Evolutionary conservation across 2,113 vertebrate species (phyloP).

Genomic region (Okapia johnstoni): DNA sequence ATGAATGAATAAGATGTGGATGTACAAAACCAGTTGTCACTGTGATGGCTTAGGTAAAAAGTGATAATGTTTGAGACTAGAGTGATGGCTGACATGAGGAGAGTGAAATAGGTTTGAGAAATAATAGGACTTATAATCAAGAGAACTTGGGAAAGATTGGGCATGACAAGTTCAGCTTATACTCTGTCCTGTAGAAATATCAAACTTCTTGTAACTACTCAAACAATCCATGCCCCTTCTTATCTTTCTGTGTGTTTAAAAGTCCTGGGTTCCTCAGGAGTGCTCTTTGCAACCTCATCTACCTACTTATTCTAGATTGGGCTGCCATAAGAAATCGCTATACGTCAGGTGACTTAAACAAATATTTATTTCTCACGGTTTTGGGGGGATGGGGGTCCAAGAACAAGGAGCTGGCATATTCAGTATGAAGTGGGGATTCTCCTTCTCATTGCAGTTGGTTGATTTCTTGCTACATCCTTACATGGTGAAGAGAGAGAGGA

Average conservation of each 20-base stretch:
- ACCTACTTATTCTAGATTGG: neutral
- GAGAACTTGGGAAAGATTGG: too few species aligned
- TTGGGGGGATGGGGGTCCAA: neutral
- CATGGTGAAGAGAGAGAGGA: neutral
- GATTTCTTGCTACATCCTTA: neutral
- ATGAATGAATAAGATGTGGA: neutral
- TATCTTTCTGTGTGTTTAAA: neutral
- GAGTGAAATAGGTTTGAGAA: neutral
- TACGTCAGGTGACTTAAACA: neutral
- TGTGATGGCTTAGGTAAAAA: neutral
- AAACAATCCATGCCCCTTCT: neutral
- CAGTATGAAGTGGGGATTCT: neutral
- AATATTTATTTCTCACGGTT: neutral
- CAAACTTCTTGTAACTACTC: neutral
- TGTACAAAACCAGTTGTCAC: neutral
- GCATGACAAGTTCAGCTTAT: neutral
- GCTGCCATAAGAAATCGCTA: neutral
- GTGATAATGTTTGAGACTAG: neutral
- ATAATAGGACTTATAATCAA: neutral
- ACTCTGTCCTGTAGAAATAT: neutral
- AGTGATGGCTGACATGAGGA: neutral
- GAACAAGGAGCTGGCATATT: neutral
- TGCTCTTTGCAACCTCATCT: neutral
- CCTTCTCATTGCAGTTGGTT: neutral
- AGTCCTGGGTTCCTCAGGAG: accelerated